Percentiles rank a stretch among this genome's conserved stretches.
Evolutionary conservation across 92 coral and sea anemone genomes (phyloP).

Genomic region (Paragorgia papillata): DNA sequence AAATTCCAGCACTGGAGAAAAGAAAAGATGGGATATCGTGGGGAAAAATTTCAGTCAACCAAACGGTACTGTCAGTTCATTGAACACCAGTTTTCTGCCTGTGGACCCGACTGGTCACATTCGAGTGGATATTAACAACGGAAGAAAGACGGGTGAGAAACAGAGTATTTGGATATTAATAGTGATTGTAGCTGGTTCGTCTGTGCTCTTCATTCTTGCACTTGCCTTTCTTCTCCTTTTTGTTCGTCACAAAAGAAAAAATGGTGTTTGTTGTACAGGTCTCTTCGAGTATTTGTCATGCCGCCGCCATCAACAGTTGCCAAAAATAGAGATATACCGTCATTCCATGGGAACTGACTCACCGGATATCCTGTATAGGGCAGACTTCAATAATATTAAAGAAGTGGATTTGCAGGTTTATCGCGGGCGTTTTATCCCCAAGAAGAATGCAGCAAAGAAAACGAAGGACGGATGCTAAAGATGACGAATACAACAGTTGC

Average conservation of each 20-base stretch:
- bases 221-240: background rate
- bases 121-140: background rate
- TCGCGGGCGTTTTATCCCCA: conserved; percentile 25
- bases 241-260: conserved; percentile 14
- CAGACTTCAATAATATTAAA: conserved; percentile 68
- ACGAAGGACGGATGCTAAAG: conserved; percentile 10
- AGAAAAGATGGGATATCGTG: conserved; percentile 66
- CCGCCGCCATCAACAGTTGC: background rate
- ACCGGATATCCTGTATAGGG: conserved; percentile 89
- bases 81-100: background rate
- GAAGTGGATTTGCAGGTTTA: conserved; percentile 46
- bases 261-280: conserved; percentile 37
- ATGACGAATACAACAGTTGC: too few species aligned
- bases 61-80: background rate
- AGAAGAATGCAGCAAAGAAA: conserved; percentile 14
- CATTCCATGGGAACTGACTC: conserved; percentile 88
- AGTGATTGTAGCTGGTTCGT: conserved; percentile 1
- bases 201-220: conserved; percentile 9
- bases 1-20: conserved; percentile 55
- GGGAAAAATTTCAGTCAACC: background rate
- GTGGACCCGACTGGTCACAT: background rate
- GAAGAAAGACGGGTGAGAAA: background rate
- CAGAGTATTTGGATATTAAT: conserved; percentile 5
- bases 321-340: conserved; percentile 84
- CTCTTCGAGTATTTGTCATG: background rate